Percentiles rank a stretch among this genome's conserved stretches.
phyloP scores from a whole-genome alignment of 2,113 vertebrate species.

The Eidolon helvum region DNA sequence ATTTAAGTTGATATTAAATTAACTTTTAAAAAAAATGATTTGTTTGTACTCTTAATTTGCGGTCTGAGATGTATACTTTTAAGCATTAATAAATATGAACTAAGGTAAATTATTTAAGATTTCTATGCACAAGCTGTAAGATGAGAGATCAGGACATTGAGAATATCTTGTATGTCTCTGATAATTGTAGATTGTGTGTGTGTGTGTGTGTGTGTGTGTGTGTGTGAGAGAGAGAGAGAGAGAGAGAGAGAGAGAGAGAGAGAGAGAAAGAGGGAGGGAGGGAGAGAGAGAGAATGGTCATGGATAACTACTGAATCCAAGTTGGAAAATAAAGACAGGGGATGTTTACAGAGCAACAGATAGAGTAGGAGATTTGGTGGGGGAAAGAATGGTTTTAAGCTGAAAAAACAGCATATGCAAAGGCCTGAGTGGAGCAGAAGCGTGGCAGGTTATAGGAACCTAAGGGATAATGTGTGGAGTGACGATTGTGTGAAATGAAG shows the following conservation, averaged over 20 bases:
- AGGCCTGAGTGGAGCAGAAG: not conserved
- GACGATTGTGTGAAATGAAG: fast-evolving
- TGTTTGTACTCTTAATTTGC: not conserved
- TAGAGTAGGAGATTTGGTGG: not conserved
- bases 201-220: not conserved
- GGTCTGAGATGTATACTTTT: not conserved
- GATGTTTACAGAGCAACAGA: not conserved
- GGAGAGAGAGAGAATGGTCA: not conserved
- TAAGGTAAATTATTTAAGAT: not conserved
- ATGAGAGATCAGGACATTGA: not conserved
- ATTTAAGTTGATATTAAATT: not conserved
- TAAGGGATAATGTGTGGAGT: not conserved
- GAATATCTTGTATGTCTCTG: not conserved
- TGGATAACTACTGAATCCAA: not conserved
- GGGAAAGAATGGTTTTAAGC: not conserved
- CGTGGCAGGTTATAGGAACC: not conserved
- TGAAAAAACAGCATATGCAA: not conserved
- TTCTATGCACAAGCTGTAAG: not conserved
- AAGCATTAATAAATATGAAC: not conserved
- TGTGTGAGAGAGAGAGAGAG: no score
- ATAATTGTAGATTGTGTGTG: not conserved
- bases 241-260: no score
- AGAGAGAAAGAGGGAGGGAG: no score
- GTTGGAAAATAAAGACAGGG: not conserved
- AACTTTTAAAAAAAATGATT: not conserved